Conservation (phyloP, 53 echinoderm and acorn worm species). For the Apostichopus leukothele region DNA sequence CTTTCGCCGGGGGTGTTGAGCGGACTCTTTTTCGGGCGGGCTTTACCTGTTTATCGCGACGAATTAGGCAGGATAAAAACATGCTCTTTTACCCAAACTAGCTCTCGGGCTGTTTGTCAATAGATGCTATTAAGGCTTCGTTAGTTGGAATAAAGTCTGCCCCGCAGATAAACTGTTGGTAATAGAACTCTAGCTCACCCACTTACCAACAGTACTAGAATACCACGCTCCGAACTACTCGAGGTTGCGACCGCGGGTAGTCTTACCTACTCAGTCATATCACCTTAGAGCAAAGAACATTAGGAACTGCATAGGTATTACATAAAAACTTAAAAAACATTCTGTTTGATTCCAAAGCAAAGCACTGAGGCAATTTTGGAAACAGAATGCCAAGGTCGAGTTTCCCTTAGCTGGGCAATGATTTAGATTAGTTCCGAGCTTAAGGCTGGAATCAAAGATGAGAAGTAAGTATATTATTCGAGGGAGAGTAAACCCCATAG, state of each 20-base stretch:
- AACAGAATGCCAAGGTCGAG: constrained; percentile 45
- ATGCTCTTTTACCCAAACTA: constrained; percentile 17
- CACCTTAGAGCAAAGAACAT: constrained; percentile 36
- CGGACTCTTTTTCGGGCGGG: constrained; percentile 10
- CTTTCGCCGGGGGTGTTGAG: constrained; percentile 1
- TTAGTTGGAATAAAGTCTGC: constrained; percentile 48
- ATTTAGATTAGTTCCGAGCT: constrained; percentile 46
- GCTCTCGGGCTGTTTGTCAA: constrained; percentile 39
- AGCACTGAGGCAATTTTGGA: constrained; percentile 4
- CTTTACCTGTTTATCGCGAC: constrained; percentile 40
- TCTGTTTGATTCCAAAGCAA: constrained; percentile 15
- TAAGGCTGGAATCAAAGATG: constrained; percentile 40
- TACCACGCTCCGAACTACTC: constrained; percentile 27
- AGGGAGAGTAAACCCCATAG: constrained; percentile 18
- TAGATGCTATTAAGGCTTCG: constrained; percentile 40
- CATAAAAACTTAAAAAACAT: constrained; percentile 28
- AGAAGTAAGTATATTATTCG: constrained; percentile 28
- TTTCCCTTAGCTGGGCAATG: constrained; percentile 27
- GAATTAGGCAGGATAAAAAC: constrained; percentile 37
- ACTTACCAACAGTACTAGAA: constrained; percentile 28
- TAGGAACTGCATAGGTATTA: constrained; percentile 29
- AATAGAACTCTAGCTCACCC: constrained; percentile 32
- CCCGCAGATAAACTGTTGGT: constrained; percentile 41
- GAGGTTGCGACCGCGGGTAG: constrained; percentile 46
- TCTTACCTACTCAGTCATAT: constrained; percentile 41